Evolutionary conservation across 2,888 invertebrate species (phyloP).

Genomic region (Lamproptera curius): DNA sequence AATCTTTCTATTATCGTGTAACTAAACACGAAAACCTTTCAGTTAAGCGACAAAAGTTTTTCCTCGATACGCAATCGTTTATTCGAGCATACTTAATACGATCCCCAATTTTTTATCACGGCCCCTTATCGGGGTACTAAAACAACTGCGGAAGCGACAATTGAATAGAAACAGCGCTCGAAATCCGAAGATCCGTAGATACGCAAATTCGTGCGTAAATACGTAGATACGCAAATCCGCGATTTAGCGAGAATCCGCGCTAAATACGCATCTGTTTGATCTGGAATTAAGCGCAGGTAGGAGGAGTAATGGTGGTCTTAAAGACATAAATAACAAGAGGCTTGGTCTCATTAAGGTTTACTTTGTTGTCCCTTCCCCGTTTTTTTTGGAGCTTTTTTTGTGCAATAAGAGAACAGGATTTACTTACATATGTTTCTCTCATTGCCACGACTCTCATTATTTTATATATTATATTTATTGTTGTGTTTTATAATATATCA

Average conservation of each 20-base stretch:
- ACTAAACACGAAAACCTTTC: too few relatives aligned
- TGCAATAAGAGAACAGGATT: too few relatives aligned
- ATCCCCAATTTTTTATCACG: too few relatives aligned
- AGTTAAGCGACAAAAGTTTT: too few relatives aligned
- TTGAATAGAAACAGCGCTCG: slow-evolving; percentile 5
- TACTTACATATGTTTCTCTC: too few relatives aligned
- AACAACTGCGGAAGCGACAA: neutral
- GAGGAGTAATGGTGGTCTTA: neutral
- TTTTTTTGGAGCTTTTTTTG: neutral
- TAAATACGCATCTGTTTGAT: slow-evolving; percentile 6
- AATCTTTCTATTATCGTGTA: too few relatives aligned
- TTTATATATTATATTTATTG: too few relatives aligned
- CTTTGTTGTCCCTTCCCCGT: neutral
- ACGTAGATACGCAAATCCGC: slow-evolving; percentile 7
- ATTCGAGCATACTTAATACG: too few relatives aligned
- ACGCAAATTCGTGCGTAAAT: slow-evolving; percentile 2
- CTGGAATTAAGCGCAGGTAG: slow-evolving; percentile 5
- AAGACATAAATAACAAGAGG: slow-evolving; percentile 12
- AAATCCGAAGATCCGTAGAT: neutral
- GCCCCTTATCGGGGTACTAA: too few relatives aligned
- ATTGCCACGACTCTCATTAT: too few relatives aligned
- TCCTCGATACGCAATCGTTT: too few relatives aligned
- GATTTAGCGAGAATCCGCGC: slow-evolving; percentile 3
- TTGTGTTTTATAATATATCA: too few relatives aligned
- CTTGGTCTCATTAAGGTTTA: slow-evolving; percentile 8